Evolutionary conservation across 2,797 vertebrate genomes (phyloP), one percentile per base, ranked within the genome.

Genomic region (Xyrichtys novacula): DNA sequence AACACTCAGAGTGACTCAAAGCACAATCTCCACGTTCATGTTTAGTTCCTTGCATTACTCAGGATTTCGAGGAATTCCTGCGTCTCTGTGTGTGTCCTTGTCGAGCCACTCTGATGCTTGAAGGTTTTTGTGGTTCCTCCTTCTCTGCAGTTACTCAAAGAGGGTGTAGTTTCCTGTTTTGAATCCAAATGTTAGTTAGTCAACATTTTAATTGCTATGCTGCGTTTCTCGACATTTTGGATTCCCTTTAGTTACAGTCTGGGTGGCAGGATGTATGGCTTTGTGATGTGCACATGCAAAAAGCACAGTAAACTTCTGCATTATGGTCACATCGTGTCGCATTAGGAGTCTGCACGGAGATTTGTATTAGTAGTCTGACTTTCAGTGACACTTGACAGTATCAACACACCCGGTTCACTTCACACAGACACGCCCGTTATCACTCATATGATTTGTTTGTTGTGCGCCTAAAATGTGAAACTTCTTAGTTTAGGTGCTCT

Each of bases 161-260:
- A 75, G 85, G 83, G 83, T 80, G 90, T 80, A 61, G 70, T 83
- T 77, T 82, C 74, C 76, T 76, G 64, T 90, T 83, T 82, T 70
- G 52, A 67, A 40, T 75, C 22, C 78, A 75, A 78, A 77, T 60
- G 43, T 62, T 57, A 61, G 60, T 74, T 64, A 54, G 74, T 78
- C 59, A 74, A 76, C 71, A 73, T 81, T 64, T 71, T 76, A 80
- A 79, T 84, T 78, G 68, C 53, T 54, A 44, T 16, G 16, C n/a
- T 36, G 44, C 14, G 25, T 49, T 42, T 71, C 23, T 64, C 63
- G 5, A 65, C 23, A 1, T 67, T 77, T 68, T 4, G 15, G 60
- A 23, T 46, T 76, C 46, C 8, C 10, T 69, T 66, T 44, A 32
- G 48, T 7, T 54, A 47, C 15, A n/a, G 22, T 31, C 5, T 0